phyloP scores from a whole-genome alignment of 92 coral and sea anemone genomes.

The Micromussa lordhowensis region DNA sequence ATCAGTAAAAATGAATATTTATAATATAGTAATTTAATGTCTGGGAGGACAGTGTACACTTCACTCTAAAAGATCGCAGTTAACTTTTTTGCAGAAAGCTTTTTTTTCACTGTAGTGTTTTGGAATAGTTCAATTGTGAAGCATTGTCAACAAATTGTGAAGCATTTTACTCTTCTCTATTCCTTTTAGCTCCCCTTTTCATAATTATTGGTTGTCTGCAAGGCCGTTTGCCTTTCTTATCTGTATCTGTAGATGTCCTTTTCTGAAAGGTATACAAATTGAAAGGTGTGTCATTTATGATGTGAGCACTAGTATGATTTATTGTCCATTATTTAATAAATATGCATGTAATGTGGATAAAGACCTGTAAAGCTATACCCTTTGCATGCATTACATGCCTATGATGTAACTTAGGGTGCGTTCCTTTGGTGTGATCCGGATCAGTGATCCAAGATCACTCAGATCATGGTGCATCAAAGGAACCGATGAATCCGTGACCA shows the following conservation, averaged over 20 bases:
- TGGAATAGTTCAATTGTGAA: not conserved
- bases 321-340: too few species aligned
- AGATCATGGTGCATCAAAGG: too few species aligned
- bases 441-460: too few species aligned
- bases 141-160: not conserved
- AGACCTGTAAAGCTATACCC: too few species aligned
- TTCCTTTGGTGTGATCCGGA: too few species aligned
- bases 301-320: not conserved
- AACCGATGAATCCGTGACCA: too few species aligned
- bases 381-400: too few species aligned
- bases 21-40: not conserved
- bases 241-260: not conserved
- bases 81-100: not conserved
- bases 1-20: not conserved
- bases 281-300: not conserved
- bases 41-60: not conserved
- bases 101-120: not conserved
- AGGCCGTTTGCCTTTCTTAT: conserved; percentile 15
- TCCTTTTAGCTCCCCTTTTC: conserved; percentile 32
- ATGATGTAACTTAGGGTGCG: too few species aligned
- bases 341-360: too few species aligned
- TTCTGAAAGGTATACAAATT: conserved; percentile 18
- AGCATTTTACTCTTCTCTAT: conserved; percentile 20
- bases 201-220: conserved; percentile 43
- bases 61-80: not conserved